Percentiles rank a stretch among this genome's conserved stretches.
Conservation (phyloP, 1,140 invertebrate species). For the Temnothorax longispinosus region DNA sequence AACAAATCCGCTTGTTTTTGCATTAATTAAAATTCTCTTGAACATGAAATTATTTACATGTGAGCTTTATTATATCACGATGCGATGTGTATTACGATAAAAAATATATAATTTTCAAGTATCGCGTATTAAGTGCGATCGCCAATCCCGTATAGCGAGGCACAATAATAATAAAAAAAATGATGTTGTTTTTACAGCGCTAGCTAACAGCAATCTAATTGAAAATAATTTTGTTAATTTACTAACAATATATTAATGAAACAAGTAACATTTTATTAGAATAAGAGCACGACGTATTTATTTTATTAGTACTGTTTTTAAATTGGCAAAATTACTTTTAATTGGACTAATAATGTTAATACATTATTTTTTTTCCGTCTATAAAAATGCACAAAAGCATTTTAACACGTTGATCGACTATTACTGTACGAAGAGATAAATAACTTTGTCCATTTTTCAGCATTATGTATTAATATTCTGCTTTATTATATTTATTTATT, state of each 20-base stretch:
- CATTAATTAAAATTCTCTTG: constrained; percentile 1
- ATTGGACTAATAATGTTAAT: neutral
- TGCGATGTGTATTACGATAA: neutral
- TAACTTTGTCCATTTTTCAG: neutral
- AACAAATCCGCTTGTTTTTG: neutral
- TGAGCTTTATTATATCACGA: neutral
- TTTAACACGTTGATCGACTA: neutral
- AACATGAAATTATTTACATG: neutral
- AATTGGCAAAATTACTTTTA: neutral
- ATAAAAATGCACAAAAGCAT: too few species aligned
- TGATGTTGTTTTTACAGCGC: too few species aligned
- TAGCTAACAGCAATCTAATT: neutral
- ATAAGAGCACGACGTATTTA: neutral
- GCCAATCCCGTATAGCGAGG: too few species aligned
- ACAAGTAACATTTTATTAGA: neutral
- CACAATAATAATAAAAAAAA: too few species aligned
- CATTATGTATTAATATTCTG: neutral
- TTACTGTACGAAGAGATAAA: neutral
- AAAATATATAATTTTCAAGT: neutral
- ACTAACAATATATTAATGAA: neutral
- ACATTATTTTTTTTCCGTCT: too few species aligned
- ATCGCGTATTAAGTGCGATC: too few species aligned
- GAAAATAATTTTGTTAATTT: neutral
- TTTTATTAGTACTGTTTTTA: neutral
- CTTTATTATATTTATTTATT: neutral